Conservation (phyloP, 2,113 vertebrate species). For the Glareola pratincola region DNA sequence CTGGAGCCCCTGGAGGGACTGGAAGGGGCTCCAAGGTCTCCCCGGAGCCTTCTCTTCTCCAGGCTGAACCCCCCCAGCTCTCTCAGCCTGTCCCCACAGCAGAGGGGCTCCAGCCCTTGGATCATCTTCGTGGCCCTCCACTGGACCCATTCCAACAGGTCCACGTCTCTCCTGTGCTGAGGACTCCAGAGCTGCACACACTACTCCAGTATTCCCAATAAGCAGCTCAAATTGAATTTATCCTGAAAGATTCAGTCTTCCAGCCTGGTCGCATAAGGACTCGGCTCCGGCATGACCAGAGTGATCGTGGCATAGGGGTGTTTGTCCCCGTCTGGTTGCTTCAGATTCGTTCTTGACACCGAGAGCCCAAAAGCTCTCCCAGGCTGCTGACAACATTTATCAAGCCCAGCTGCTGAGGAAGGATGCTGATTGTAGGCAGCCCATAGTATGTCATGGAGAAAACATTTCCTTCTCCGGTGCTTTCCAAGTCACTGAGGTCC, state of each 20-base stretch:
- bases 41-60: too few species aligned
- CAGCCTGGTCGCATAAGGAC: background rate
- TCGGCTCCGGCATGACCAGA: background rate
- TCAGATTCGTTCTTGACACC: background rate
- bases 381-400: slow-evolving; percentile 1
- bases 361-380: background rate
- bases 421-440: slow-evolving; percentile 13
- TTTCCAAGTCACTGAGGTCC: slow-evolving; percentile 39
- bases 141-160: too few species aligned
- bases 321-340: background rate
- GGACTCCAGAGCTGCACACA: too few species aligned
- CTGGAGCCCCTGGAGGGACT: too few species aligned
- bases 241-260: background rate
- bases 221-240: background rate
- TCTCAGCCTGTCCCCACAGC: too few species aligned
- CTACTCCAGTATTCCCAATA: background rate
- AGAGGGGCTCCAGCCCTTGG: too few species aligned
- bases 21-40: too few species aligned
- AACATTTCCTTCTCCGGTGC: slow-evolving; percentile 42
- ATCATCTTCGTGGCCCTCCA: too few species aligned
- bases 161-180: too few species aligned
- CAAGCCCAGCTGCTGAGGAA: slow-evolving; percentile 38
- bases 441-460: slow-evolving; percentile 27
- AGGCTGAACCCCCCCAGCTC: too few species aligned
- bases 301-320: rapidly evolving